These are phyloP conservation scores for Danionella dracula DNA, from an alignment of 2,797 vertebrate genomes.

Conservation along the genomic window DNA sequence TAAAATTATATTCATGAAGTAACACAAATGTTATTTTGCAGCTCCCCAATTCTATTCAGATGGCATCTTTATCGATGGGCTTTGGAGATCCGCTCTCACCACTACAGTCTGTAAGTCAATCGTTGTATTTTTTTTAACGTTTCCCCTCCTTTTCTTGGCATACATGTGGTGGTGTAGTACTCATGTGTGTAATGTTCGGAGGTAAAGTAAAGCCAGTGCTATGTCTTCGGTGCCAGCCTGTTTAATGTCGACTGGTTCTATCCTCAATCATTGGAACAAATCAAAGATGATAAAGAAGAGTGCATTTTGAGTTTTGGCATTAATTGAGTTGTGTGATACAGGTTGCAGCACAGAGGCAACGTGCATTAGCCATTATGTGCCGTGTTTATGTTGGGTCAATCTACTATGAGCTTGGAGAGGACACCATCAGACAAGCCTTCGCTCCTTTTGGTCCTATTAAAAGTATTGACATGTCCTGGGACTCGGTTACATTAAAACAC, in stretches of 20 bases:
- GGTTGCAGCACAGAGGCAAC: conserved; percentile 85
- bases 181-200: conserved; percentile 35
- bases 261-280: conserved; percentile 39
- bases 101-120: conserved; percentile 85
- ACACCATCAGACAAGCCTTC: conserved; percentile 85
- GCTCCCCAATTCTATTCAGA: conserved; percentile 68
- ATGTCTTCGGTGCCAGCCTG: conserved; percentile 40
- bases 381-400: conserved; percentile 83
- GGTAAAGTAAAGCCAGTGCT: conserved; percentile 33
- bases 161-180: conserved; percentile 26
- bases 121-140: not conserved
- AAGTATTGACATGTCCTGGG: conserved; percentile 89
- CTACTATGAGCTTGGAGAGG: conserved; percentile 84
- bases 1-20: no score
- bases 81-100: conserved; percentile 92
- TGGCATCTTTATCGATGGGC: conserved; percentile 92
- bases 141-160: conserved; percentile 34
- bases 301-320: not conserved
- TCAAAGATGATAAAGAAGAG: not conserved
- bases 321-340: conserved; percentile 41
- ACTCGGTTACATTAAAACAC: conserved; percentile 86
- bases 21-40: not conserved
- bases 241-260: conserved; percentile 39
- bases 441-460: conserved; percentile 85
- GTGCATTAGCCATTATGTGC: conserved; percentile 86